Percentiles rank a stretch among this genome's conserved stretches.
phyloP scores from a whole-genome alignment of 1,140 invertebrate species.

The Lepidurus couesii region DNA sequence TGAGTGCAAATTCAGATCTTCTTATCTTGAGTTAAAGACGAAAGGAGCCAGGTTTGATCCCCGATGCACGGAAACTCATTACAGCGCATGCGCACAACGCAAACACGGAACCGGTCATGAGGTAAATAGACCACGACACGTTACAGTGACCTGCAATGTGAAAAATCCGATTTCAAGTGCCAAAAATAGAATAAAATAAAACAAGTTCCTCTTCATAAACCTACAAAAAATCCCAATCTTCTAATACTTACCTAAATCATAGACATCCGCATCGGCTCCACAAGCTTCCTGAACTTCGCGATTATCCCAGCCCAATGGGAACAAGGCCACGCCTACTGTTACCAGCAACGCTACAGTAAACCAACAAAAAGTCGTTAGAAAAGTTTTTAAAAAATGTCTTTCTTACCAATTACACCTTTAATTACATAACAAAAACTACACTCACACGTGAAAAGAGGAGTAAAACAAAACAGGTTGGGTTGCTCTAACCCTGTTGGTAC shows the following conservation, averaged over 20 bases:
- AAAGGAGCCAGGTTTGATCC: conserved; percentile 48
- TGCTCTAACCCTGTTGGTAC: no score
- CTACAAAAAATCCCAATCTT: conserved; percentile 28
- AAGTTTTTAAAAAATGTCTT: no score
- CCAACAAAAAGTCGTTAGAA: conserved; percentile 35
- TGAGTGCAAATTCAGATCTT: background rate
- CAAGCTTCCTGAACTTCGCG: conserved; percentile 61
- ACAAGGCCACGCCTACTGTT: conserved; percentile 55
- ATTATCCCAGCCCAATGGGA: conserved; percentile 64
- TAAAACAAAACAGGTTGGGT: no score
- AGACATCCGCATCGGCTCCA: conserved; percentile 54
- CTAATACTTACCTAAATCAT: conserved; percentile 57
- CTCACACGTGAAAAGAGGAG: no score
- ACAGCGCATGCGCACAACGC: conserved; percentile 54
- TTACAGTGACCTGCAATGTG: conserved; percentile 52
- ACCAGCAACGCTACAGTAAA: conserved; percentile 56
- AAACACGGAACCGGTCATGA: conserved; percentile 51
- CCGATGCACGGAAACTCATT: conserved; percentile 55
- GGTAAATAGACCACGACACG: conserved; percentile 58
- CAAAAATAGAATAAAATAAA: conserved; percentile 31
- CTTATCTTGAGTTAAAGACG: conserved; percentile 43
- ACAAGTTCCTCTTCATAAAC: conserved; percentile 25
- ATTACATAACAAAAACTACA: no score
- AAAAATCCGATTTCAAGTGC: conserved; percentile 41
- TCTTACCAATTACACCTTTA: no score